Evolutionary conservation across 2,888 invertebrate genomes (phyloP), one percentile per base, ranked within the genome.

Genomic region (Hypomecis atomaria): DNA sequence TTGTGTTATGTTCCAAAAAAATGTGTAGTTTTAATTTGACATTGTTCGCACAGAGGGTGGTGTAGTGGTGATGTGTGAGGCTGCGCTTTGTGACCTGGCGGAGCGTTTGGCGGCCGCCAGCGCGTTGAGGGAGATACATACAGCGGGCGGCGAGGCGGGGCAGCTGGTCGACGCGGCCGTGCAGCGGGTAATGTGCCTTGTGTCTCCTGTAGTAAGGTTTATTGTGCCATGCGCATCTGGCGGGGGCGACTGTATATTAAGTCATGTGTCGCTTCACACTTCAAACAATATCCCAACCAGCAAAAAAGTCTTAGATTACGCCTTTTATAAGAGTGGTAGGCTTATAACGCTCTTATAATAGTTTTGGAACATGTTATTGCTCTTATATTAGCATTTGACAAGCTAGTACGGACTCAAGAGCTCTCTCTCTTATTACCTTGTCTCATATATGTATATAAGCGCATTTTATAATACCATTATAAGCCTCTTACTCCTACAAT

Each of bases 41-140:
- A 0, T 6, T 13, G 37, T 38, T 48, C 34, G 54, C 44, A 9
- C 77, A 86, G 86, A 84, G 63, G 81, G 84, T 44, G 85, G 85
- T 55, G 59, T 44, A n/a, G 56, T 47, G 33, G 76, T 77, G 59
- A 70, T 77, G 63, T 81, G 90, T 54, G 81, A 87, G 80, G 83
- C 87, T 71, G 90, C 95, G 69, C 90, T 97, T 64, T 94, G 95
- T 67, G 96, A 96, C 83, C 95, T 97, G 77, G 95, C 96, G 6
- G 98, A 98, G 86, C 97, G 96, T 85, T 93, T 98, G 64, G 94
- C 96, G 10, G 96, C 96, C 0, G 96, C 97, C 0, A 90, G 95
- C 13, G 93, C 96, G 0, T 89, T 98, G 71, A 94, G 96, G 93
- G 56, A 88, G 95, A 60, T 96, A 85, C 84, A 82, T 55, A 78